Evolutionary conservation across 2,113 vertebrate genomes (phyloP).

Genomic region (Platycercus adscitus): DNA sequence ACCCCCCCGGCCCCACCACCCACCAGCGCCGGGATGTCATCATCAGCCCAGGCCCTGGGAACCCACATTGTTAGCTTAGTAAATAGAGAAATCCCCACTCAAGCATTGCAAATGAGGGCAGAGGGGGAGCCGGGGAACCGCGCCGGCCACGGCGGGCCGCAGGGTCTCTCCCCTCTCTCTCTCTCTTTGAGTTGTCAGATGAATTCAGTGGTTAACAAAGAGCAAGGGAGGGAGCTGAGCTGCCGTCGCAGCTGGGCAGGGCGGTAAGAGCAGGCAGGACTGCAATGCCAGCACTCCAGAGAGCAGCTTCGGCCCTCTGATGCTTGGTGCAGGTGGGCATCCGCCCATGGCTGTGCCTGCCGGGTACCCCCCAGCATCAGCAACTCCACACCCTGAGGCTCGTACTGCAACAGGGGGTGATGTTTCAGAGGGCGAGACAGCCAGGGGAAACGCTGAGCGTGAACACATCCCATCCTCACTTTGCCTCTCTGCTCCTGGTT

Average conservation of each 20-base stretch:
- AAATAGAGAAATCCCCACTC: conserved; percentile 96
- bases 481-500: background rate
- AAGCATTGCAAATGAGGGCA: conserved; percentile 92
- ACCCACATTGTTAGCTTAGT: conserved; percentile 74
- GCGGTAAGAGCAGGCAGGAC: background rate
- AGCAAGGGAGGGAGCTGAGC: conserved; percentile 54
- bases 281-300: background rate
- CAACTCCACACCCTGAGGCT: background rate
- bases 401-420: background rate
- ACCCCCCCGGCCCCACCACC: conserved; percentile 58
- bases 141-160: conserved; percentile 32
- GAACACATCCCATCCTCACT: background rate
- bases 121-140: conserved; percentile 82
- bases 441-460: background rate
- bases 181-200: conserved; percentile 71
- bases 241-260: conserved; percentile 55
- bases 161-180: conserved; percentile 56
- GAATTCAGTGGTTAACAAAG: conserved; percentile 72
- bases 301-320: background rate
- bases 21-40: conserved; percentile 71
- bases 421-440: accelerated
- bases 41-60: conserved; percentile 76
- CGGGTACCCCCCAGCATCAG: background rate
- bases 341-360: background rate
- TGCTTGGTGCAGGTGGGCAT: conserved; percentile 7